phyloP scores from a whole-genome alignment of 2,113 vertebrate genomes.

The Sprattus sprattus region DNA sequence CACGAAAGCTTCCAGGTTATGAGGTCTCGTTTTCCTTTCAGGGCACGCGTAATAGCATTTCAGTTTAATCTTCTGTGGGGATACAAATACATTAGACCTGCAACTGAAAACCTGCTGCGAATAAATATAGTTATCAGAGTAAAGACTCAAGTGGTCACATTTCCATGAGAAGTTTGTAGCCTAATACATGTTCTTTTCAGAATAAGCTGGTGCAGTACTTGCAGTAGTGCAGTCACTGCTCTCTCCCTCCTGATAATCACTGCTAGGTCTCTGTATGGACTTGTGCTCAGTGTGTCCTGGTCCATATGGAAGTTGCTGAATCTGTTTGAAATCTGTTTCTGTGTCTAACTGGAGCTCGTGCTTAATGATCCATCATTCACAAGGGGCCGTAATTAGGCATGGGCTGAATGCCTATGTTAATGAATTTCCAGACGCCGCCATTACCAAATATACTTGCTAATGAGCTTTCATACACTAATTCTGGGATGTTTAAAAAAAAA shows the following conservation, averaged over 20 bases:
- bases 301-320: constrained; percentile 16
- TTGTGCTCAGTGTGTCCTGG: neutral
- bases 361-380: neutral
- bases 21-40: too few species aligned
- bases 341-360: neutral
- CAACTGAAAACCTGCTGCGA: too few species aligned
- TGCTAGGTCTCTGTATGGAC: neutral
- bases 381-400: neutral
- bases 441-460: constrained; percentile 8
- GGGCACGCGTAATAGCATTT: too few species aligned
- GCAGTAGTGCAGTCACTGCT: neutral
- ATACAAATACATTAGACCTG: too few species aligned
- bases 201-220: too few species aligned
- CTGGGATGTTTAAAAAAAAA: too few species aligned
- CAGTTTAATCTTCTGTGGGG: too few species aligned
- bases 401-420: neutral
- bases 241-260: neutral
- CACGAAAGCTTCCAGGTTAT: too few species aligned
- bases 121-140: too few species aligned
- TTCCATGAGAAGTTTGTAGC: neutral
- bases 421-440: neutral
- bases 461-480: neutral
- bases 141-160: too few species aligned
- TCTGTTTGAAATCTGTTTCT: constrained; percentile 14
- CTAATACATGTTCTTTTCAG: too few species aligned